Base-by-base conservation (phyloP, 2,888 invertebrate species). In the Ganaspis brasiliensis region DNA sequence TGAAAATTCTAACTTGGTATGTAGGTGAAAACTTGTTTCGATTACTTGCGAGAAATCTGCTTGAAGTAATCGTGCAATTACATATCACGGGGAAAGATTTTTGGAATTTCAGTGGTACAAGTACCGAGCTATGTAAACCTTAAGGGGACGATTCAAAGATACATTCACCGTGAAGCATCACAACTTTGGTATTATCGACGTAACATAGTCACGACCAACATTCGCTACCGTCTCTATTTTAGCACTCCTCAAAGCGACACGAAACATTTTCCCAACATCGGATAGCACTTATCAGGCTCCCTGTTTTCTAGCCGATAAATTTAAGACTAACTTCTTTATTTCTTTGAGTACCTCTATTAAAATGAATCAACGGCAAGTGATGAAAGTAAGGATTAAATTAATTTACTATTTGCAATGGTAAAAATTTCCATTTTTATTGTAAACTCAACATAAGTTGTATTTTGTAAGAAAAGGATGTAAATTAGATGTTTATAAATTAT, bases 151-250 rank as follows among this genome's bases (percentile, higher is more conserved):
- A 72, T 52, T 72, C 55, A 26, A 52, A 72, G 55, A 72, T 72
- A 49, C 72, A 72, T 63, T 63, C 63, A 63, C 63, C 37, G 63
- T 63, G 72, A 35, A 72, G 35, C 55, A 71, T 71, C 26, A 71
- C 45, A 35, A 21, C 21, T 63, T 40, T 37, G 61, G 37, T 35
- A 61, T 61, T 61, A 61, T 61, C 24, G 49, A 49, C 49, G 16
- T 19, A 35, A 70, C 49, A 67, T 9, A 70, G 70, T 70, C 70
- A 70, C 70, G 70, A 70, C 26, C n/a, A 14, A 40, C 67, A 70
- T 24, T 12, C 52, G 52, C 61, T 63, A 63, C 63, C 19, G 40
- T 21, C 14, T 57, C 57, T 21, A 37, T 63, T 37, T 37, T 24
- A 24, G 37, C 21, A 63, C 12, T 35, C 37, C 37, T 63, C 21